Base-by-base conservation (phyloP, 2,113 vertebrate genomes). In the Neoarius graeffei region DNA sequence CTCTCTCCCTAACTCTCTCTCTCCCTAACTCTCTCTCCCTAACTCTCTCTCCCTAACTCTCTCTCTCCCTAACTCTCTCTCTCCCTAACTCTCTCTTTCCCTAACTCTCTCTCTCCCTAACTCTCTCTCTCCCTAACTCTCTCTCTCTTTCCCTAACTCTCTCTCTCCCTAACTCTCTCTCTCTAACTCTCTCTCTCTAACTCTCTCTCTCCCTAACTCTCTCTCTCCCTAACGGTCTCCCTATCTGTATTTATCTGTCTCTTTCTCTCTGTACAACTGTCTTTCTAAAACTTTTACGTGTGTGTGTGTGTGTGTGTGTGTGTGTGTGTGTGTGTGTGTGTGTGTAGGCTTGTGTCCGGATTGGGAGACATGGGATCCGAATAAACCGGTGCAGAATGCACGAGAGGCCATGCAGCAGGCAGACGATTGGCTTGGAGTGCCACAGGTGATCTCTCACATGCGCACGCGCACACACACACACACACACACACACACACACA, bases 351-450 rank as follows among this genome's bases (percentile, higher is more conserved):
- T 98, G 90, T 98, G 97, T 91, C 97, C 97, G 0, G 96, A 98
- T 91, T 98, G 97, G 97, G 94, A 96, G 1, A 94, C 95, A 15
- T 98, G 97, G 97, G 97, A 98, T 85, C 96, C 96, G 69, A 98
- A 96, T 90, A 92, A 98, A 92, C 97, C 97, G 0, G 97, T 98
- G 92, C 91, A 97, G 90, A 98, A 98, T 66, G 97, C 97, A 86
- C 95, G 95, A 86, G 97, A 98, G 89, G 97, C 97, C 89, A 98
- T 98, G 97, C 97, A 98, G 80, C 97, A 98, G 91, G 97, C 97
- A 0, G 97, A 98, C 2, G 97, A 98, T 80, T 98, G 97, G 97
- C 92, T 98, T 52, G 97, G 97, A 0, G 97, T 98, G 84, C 97
- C 97, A 69, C 97, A 98, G 97, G 97, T 98, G 92, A 93, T 90